A percentile compares a stretch with the other conserved stretches of the same genome.
phyloP scores from a whole-genome alignment of 2,888 invertebrate genomes.

The Eledona agricola region DNA sequence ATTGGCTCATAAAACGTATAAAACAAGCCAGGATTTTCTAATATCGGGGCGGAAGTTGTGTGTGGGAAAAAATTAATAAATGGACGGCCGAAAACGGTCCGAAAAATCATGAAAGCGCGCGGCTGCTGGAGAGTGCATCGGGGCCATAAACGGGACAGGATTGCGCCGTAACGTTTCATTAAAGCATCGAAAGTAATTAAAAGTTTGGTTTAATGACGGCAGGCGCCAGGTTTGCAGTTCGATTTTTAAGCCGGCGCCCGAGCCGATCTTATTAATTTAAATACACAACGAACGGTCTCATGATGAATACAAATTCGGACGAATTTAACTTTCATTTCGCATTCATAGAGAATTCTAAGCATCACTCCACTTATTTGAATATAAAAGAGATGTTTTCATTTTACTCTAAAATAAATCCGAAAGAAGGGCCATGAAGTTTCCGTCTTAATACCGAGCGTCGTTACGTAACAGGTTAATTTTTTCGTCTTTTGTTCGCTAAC shows the following conservation, averaged over 20 bases:
- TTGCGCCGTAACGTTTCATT: conserved; percentile 33
- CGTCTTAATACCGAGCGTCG: conserved; percentile 20
- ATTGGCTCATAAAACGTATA: conserved; percentile 9
- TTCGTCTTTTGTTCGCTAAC: background rate
- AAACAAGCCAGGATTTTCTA: background rate
- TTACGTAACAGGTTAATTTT: conserved; percentile 30
- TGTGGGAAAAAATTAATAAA: background rate
- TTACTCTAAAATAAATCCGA: conserved; percentile 32
- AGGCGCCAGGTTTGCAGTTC: conserved; percentile 11
- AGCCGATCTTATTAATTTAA: conserved; percentile 49
- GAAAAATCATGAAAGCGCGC: conserved; percentile 9
- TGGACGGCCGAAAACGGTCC: conserved; percentile 4
- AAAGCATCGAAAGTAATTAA: conserved; percentile 47
- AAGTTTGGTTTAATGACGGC: conserved; percentile 35
- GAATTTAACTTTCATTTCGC: conserved; percentile 53
- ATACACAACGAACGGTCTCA: conserved; percentile 48
- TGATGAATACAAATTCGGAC: conserved; percentile 53
- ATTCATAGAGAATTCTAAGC: conserved; percentile 53
- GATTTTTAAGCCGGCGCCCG: conserved; percentile 9
- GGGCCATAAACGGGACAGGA: background rate
- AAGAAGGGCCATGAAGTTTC: conserved; percentile 24
- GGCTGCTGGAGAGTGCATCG: conserved; percentile 1
- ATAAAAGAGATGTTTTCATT: conserved; percentile 50
- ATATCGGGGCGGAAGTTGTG: background rate
- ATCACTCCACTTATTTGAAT: conserved; percentile 52